Evolutionary conservation across 2,888 invertebrate species (phyloP).

Genomic region (Plebejus melissa): DNA sequence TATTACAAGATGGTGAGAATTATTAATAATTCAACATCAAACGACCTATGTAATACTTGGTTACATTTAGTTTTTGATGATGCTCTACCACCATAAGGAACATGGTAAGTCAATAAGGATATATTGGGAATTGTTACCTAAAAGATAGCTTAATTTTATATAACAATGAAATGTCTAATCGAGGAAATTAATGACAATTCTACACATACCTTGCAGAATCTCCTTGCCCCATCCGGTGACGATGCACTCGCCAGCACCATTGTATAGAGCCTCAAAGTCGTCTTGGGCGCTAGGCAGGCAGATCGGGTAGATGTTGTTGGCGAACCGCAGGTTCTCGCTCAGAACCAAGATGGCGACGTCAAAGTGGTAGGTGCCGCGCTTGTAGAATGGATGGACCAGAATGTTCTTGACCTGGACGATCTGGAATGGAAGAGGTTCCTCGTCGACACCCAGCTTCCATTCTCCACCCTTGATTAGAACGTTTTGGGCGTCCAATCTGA

Average conservation of each 20-base stretch:
- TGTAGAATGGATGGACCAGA: conserved; percentile 84
- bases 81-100: not conserved
- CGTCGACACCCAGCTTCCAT: conserved; percentile 90
- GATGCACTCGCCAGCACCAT: conserved; percentile 82
- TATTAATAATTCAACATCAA: not conserved
- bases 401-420: conserved; percentile 85
- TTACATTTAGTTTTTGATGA: not conserved
- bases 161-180: not conserved
- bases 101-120: no score
- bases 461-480: conserved; percentile 89
- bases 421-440: conserved; percentile 89
- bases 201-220: conserved; percentile 84
- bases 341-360: conserved; percentile 87
- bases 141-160: no score
- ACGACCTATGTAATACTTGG: no score
- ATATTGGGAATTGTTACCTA: no score
- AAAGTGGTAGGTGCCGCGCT: conserved; percentile 78
- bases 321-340: conserved; percentile 80
- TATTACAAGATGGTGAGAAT: not conserved
- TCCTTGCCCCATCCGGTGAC: conserved; percentile 92
- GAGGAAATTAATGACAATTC: not conserved
- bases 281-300: conserved; percentile 79
- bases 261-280: conserved; percentile 78
- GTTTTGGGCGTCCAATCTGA: conserved; percentile 81
- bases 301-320: conserved; percentile 86